A percentile compares a stretch with the other conserved stretches of the same genome.
These are phyloP conservation scores for Heteropelma amictum DNA, from an alignment of 2,888 invertebrate genomes.

Conservation along the genomic window DNA sequence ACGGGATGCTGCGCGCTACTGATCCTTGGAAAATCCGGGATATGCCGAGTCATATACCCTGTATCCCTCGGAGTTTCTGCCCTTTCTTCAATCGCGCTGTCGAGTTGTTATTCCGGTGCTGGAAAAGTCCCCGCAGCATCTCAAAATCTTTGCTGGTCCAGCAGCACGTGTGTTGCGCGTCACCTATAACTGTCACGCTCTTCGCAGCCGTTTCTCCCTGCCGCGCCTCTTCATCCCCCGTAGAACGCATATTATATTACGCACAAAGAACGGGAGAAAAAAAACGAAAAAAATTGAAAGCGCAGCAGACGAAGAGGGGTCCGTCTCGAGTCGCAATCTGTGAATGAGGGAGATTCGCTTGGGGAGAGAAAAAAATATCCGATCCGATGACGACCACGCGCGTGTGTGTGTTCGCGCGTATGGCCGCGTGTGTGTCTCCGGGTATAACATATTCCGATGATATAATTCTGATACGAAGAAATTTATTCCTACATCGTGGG, in stretches of 20 bases:
- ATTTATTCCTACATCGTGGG: neutral
- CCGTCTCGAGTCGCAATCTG: slow-evolving; percentile 74
- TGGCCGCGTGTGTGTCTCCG: too few relatives aligned
- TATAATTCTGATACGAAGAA: slow-evolving; percentile 26
- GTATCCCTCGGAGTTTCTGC: slow-evolving; percentile 1
- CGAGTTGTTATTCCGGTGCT: slow-evolving; percentile 60
- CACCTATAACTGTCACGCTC: slow-evolving; percentile 50
- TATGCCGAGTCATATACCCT: slow-evolving; percentile 71
- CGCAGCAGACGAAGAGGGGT: neutral
- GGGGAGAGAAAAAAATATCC: neutral
- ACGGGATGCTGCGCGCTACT: slow-evolving; percentile 35
- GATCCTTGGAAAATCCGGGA: slow-evolving; percentile 53
- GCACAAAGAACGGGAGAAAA: slow-evolving; percentile 21
- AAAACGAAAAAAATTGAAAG: slow-evolving; percentile 4
- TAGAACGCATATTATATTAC: slow-evolving; percentile 49
- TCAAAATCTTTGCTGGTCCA: slow-evolving; percentile 23
- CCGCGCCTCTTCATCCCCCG: neutral
- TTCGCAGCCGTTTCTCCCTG: slow-evolving; percentile 33
- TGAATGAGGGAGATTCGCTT: slow-evolving; percentile 70
- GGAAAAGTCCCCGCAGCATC: slow-evolving; percentile 19
- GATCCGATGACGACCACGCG: slow-evolving; percentile 7
- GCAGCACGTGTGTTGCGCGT: slow-evolving; percentile 61
- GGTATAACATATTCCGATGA: slow-evolving; percentile 25
- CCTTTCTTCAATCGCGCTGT: slow-evolving; percentile 45
- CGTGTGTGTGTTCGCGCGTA: neutral